Conservation (phyloP, 2,113 vertebrate genomes). For the Cyprinodon variegatus region DNA sequence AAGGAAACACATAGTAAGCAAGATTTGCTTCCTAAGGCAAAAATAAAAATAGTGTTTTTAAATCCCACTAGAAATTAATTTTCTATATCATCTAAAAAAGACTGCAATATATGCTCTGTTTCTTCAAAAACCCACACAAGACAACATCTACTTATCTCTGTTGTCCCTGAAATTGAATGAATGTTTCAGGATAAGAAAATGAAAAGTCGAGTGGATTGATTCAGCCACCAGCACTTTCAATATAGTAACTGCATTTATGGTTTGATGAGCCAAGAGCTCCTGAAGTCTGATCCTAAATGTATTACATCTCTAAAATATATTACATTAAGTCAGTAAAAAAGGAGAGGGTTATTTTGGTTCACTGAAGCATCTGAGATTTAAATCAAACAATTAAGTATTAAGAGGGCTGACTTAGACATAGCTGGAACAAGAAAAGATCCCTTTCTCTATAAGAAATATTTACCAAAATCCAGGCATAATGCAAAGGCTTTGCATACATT, state of each 20-base stretch:
- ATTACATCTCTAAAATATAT: constrained; percentile 50
- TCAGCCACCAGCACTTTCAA: constrained; percentile 40
- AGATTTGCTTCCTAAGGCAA: background rate
- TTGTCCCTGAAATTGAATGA: constrained; percentile 54
- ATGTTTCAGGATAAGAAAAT: constrained; percentile 21
- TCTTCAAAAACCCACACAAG: constrained; percentile 17
- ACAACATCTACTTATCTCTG: constrained; percentile 47
- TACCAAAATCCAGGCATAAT: constrained; percentile 6
- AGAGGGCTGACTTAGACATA: constrained; percentile 10
- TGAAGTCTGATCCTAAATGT: constrained; percentile 25
- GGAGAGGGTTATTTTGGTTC: constrained; percentile 31
- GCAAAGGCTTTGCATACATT: constrained; percentile 1
- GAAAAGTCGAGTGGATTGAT: constrained; percentile 45
- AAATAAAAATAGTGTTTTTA: constrained; percentile 2
- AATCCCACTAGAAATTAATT: background rate
- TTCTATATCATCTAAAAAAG: background rate
- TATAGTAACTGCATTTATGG: constrained; percentile 19
- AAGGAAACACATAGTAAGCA: background rate
- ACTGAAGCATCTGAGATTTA: constrained; percentile 22
- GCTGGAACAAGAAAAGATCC: constrained; percentile 16
- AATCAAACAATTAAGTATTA: constrained; percentile 25
- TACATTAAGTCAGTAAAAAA: constrained; percentile 46
- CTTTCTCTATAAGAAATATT: constrained; percentile 39
- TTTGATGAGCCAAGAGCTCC: constrained; percentile 40
- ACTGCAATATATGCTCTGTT: constrained; percentile 12